Evolutionary conservation across 2,113 vertebrate species (phyloP).

Genomic region (Muscicapa adusta): DNA sequence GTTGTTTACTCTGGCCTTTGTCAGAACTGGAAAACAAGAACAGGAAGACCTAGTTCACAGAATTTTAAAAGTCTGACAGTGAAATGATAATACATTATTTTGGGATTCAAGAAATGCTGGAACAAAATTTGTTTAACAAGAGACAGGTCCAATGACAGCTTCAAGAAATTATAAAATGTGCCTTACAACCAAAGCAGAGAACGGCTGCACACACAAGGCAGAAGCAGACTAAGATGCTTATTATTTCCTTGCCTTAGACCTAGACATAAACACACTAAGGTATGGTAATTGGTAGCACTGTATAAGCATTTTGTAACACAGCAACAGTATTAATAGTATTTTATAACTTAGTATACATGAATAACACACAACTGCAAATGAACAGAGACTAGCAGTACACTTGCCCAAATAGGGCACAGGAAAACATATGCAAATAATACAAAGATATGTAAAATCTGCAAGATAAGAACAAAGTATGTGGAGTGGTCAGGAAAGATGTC

Average conservation of each 20-base stretch:
- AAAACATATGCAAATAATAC: background rate
- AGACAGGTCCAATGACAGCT: background rate
- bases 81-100: background rate
- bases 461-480: background rate
- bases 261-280: background rate
- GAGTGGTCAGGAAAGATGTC: background rate
- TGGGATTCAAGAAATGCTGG: background rate
- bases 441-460: background rate
- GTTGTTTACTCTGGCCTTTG: background rate
- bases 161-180: background rate
- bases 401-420: background rate
- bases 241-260: background rate
- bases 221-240: background rate
- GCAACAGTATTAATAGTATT: background rate
- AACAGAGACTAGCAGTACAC: background rate
- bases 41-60: background rate
- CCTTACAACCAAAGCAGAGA: background rate
- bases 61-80: background rate
- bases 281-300: background rate
- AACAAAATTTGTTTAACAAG: background rate
- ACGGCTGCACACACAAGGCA: fast-evolving
- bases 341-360: background rate
- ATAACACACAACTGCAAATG: background rate
- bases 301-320: background rate
- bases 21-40: background rate